Conservation (phyloP, 1,140 invertebrate genomes). For the Spodoptera litura region DNA sequence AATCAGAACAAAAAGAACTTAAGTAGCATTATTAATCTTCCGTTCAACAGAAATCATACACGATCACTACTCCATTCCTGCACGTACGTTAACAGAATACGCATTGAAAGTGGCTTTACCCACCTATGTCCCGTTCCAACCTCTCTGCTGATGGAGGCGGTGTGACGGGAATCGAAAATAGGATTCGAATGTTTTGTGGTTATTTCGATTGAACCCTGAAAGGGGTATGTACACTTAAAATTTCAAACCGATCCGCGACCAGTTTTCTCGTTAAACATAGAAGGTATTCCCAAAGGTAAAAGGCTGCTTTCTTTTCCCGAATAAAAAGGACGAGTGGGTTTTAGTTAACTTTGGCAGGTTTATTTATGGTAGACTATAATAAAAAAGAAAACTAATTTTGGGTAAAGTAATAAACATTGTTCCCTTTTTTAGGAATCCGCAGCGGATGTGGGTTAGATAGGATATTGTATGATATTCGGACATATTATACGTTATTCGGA, state of each 20-base stretch:
- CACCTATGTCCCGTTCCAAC: slow-evolving; percentile 59
- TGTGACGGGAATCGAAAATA: slow-evolving; percentile 81
- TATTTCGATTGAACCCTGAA: slow-evolving; percentile 78
- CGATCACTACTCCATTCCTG: slow-evolving; percentile 45
- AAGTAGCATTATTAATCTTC: slow-evolving; percentile 25
- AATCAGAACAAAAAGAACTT: background rate
- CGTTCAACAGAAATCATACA: slow-evolving; percentile 53
- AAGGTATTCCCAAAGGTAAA: slow-evolving; percentile 61
- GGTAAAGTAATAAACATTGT: slow-evolving; percentile 46
- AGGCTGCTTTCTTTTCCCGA: slow-evolving; percentile 59
- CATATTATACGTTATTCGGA: background rate
- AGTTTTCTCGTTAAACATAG: slow-evolving; percentile 69
- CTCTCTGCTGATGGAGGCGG: slow-evolving; percentile 68
- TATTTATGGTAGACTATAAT: slow-evolving; percentile 47
- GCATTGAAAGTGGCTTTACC: slow-evolving; percentile 56
- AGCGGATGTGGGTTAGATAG: slow-evolving; percentile 27
- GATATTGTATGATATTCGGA: slow-evolving; percentile 31
- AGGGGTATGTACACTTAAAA: slow-evolving; percentile 70
- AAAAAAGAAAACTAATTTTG: slow-evolving; percentile 49
- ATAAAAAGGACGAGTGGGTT: slow-evolving; percentile 60
- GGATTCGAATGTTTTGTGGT: slow-evolving; percentile 79
- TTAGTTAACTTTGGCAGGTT: slow-evolving; percentile 52
- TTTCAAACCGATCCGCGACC: slow-evolving; percentile 67
- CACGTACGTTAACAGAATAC: slow-evolving; percentile 60
- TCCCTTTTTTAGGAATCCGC: slow-evolving; percentile 40